These are phyloP conservation scores for Pseudopipra pipra DNA, from an alignment of 2,113 vertebrate species.

Conservation along the genomic window DNA sequence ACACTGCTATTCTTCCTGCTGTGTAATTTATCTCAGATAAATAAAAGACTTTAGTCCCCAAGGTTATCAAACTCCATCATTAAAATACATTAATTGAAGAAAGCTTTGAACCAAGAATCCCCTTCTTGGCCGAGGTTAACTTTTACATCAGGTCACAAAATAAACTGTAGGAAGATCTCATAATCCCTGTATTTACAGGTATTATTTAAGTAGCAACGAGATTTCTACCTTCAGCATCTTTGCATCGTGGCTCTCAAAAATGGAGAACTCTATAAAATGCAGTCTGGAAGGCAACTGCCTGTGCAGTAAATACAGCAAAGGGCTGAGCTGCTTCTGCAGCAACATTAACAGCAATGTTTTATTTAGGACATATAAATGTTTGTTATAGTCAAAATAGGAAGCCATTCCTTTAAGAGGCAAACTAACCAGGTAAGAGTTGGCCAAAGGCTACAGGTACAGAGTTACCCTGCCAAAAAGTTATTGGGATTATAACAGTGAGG, in stretches of 20 bases:
- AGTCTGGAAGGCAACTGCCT: background rate
- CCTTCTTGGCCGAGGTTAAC: background rate
- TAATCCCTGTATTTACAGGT: background rate
- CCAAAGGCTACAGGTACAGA: background rate
- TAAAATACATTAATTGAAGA: background rate
- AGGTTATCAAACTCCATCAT: background rate
- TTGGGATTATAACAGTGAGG: background rate
- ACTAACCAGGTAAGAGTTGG: background rate
- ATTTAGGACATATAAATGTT: background rate
- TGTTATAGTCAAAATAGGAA: background rate
- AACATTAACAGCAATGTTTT: background rate
- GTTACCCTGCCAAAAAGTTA: background rate
- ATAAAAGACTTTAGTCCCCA: background rate
- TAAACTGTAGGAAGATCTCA: background rate
- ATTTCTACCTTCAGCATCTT: background rate
- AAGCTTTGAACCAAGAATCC: background rate
- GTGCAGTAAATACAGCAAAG: background rate
- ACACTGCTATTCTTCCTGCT: background rate
- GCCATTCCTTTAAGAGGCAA: background rate
- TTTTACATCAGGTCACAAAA: background rate
- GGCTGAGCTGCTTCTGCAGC: background rate
- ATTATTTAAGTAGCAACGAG: background rate
- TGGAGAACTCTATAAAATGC: background rate
- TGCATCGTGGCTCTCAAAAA: background rate
- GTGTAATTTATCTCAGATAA: background rate